These are phyloP conservation scores for Scyliorhinus canicula DNA, from an alignment of 2,797 vertebrate genomes.

Conservation along the genomic window DNA sequence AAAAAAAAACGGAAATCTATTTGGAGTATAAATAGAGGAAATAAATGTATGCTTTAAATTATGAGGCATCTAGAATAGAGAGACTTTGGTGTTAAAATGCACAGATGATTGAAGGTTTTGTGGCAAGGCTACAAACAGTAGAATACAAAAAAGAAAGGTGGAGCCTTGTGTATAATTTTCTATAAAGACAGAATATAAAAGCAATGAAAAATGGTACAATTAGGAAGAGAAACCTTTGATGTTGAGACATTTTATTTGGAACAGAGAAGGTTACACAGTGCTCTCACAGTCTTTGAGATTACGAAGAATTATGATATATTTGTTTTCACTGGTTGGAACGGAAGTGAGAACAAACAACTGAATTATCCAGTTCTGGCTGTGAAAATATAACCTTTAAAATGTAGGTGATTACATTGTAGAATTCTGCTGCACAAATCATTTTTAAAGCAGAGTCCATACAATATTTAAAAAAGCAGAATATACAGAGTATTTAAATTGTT, in stretches of 20 bases:
- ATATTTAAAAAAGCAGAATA: background rate
- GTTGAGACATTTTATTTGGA: background rate
- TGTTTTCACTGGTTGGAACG: background rate
- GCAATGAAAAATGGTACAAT: background rate
- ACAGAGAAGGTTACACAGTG: background rate
- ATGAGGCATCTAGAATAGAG: too few relatives aligned
- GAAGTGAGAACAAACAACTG: background rate
- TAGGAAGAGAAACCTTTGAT: background rate
- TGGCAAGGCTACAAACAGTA: background rate
- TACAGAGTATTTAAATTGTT: background rate
- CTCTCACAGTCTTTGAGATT: background rate
- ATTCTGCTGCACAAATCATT: background rate
- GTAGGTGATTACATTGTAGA: background rate
- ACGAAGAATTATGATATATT: background rate
- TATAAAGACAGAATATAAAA: background rate
- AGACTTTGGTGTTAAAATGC: too few relatives aligned
- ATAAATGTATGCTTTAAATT: too few relatives aligned
- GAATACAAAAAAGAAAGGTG: background rate
- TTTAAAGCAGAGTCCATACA: too few relatives aligned
- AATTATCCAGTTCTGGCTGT: background rate
- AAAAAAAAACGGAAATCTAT: background rate
- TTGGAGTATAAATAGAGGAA: too few relatives aligned
- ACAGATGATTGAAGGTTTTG: too few relatives aligned
- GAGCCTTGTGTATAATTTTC: background rate
- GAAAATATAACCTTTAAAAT: background rate